Percentiles rank a stretch among this genome's conserved stretches.
phyloP scores from a whole-genome alignment of 2,888 invertebrate species.

The Lasioglossum zephyrum region DNA sequence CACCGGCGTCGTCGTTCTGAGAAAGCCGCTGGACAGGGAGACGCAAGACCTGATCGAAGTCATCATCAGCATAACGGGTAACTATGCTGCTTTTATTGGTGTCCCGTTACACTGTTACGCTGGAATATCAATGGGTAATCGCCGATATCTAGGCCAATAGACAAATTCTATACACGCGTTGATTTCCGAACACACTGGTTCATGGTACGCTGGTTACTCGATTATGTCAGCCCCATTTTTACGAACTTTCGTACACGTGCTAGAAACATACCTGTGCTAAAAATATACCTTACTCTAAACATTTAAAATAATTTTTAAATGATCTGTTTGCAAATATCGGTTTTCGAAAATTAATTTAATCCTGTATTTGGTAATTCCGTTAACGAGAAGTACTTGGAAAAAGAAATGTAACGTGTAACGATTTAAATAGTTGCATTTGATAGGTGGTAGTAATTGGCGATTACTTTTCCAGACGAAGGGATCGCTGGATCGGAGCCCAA shows the following conservation, averaged over 20 bases:
- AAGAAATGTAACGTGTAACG: background rate
- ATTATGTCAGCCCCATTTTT: background rate
- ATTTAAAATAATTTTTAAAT: too few relatives aligned
- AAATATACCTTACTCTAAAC: background rate
- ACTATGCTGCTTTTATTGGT: conserved; percentile 53
- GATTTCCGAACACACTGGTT: background rate
- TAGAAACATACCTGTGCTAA: background rate
- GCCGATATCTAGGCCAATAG: conserved; percentile 34
- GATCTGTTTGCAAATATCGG: background rate
- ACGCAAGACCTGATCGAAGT: conserved; percentile 89
- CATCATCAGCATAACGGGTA: conserved; percentile 92
- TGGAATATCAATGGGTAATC: conserved; percentile 44
- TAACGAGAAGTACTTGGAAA: background rate
- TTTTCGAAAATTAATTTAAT: background rate
- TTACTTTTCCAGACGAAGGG: conserved; percentile 87
- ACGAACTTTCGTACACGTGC: background rate
- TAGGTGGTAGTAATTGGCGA: background rate
- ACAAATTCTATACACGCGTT: background rate
- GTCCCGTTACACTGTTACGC: conserved; percentile 37
- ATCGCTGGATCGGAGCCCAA: conserved; percentile 90
- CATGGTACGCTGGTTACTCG: background rate
- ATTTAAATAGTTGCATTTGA: background rate
- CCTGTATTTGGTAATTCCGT: too few relatives aligned
- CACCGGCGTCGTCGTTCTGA: conserved; percentile 90
- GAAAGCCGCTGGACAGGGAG: conserved; percentile 90